Evolutionary conservation across 92 coral and sea anemone genomes (phyloP).

Genomic region (Virgularia gustaviana): DNA sequence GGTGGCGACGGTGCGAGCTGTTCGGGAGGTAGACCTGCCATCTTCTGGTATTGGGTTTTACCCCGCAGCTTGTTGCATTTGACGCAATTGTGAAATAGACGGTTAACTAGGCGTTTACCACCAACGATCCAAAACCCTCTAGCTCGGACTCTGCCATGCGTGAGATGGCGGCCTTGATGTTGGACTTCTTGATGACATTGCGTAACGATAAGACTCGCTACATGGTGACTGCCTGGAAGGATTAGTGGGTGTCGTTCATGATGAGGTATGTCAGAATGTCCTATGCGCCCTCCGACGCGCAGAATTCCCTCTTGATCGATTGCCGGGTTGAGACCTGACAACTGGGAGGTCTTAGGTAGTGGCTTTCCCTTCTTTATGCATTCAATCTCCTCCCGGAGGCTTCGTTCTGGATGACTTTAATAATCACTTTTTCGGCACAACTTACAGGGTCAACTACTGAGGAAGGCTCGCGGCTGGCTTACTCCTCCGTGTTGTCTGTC

Average conservation of each 20-base stretch:
- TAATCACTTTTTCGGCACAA: too few relatives aligned
- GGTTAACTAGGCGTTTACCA: constrained; percentile 29
- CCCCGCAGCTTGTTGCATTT: constrained; percentile 43
- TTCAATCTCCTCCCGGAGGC: constrained; percentile 17
- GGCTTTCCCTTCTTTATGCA: constrained; percentile 2
- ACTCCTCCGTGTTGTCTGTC: too few relatives aligned
- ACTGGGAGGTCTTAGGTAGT: constrained; percentile 30
- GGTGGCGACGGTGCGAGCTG: constrained; percentile 37
- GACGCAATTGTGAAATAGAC: constrained; percentile 35
- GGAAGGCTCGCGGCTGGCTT: too few relatives aligned
- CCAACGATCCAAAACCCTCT: constrained; percentile 49
- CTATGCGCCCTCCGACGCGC: constrained; percentile 42
- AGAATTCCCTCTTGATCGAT: constrained; percentile 30
- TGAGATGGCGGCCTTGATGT: constrained; percentile 47
- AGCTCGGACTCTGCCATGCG: constrained; percentile 27
- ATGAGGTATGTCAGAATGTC: constrained; percentile 16
- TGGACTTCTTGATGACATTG: constrained; percentile 37
- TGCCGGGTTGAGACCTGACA: constrained; percentile 17
- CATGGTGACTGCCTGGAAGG: constrained; percentile 33
- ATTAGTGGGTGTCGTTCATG: constrained; percentile 48
- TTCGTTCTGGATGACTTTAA: constrained; percentile 30
- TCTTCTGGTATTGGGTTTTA: constrained; percentile 36
- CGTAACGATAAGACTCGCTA: constrained; percentile 8
- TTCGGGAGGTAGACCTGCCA: constrained; percentile 38
- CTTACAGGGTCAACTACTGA: too few relatives aligned